Conservation (phyloP, 2,888 invertebrate species). For the Eupithecia abbreviata region DNA sequence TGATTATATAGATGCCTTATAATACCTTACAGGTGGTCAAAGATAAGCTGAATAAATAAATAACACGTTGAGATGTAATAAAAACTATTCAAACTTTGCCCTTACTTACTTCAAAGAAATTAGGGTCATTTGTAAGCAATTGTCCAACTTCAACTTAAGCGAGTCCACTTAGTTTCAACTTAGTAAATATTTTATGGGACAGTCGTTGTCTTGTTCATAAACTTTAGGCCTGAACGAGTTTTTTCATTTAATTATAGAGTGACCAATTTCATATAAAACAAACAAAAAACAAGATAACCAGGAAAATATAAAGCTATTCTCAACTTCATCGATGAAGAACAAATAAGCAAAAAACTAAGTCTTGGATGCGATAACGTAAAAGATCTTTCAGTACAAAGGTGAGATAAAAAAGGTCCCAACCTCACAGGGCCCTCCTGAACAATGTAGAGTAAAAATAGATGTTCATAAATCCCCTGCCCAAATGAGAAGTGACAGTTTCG, state of each 20-base stretch:
- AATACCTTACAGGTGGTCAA: neutral
- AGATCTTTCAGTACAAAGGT: neutral
- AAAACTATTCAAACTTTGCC: neutral
- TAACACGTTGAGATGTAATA: neutral
- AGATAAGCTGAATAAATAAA: neutral
- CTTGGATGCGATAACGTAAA: neutral
- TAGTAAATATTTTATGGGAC: constrained; percentile 36
- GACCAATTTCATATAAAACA: neutral
- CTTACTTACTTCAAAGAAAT: neutral
- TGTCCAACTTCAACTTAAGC: neutral
- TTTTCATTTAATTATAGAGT: neutral
- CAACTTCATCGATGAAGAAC: neutral
- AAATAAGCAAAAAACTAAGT: neutral
- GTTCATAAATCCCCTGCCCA: constrained; percentile 26
- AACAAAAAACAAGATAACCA: neutral
- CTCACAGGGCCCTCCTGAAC: neutral
- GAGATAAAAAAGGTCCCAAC: neutral
- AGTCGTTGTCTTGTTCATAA: neutral
- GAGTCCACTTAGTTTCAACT: constrained; percentile 1
- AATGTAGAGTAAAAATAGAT: constrained; percentile 17
- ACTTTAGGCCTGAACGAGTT: neutral
- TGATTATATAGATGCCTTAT: neutral
- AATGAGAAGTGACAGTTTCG: constrained; percentile 42
- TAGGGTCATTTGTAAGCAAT: neutral
- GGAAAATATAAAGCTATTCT: neutral